phyloP scores from a whole-genome alignment of 2,888 invertebrate genomes.

The Polia nebulosa region DNA sequence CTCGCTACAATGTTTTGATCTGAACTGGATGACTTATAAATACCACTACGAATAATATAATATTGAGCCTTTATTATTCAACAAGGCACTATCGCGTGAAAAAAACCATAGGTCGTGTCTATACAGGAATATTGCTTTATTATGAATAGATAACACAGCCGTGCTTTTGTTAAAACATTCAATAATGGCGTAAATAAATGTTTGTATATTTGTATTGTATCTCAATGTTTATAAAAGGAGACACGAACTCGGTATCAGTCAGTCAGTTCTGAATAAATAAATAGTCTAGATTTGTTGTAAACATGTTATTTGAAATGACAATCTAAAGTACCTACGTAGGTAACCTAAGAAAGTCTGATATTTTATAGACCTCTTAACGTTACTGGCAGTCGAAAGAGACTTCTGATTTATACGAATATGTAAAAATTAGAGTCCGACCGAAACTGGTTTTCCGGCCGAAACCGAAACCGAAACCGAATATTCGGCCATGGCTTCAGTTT shows the following conservation, averaged over 20 bases:
- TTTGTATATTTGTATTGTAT: conserved; percentile 54
- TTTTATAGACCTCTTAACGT: conserved; percentile 12
- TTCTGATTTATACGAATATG: neutral
- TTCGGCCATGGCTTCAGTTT: too few species aligned
- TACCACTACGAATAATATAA: conserved; percentile 14
- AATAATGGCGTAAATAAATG: conserved; percentile 45
- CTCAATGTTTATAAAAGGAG: conserved; percentile 55
- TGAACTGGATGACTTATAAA: conserved; percentile 17
- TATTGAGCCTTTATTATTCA: conserved; percentile 35
- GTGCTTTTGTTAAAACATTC: conserved; percentile 62
- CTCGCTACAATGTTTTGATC: conserved; percentile 33
- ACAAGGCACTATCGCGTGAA: conserved; percentile 11
- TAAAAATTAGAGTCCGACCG: too few species aligned
- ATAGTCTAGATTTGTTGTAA: conserved; percentile 30
- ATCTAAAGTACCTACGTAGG: neutral
- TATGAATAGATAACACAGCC: conserved; percentile 57
- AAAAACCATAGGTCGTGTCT: conserved; percentile 34
- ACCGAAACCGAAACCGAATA: too few species aligned
- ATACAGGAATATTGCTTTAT: conserved; percentile 31
- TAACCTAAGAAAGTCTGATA: conserved; percentile 11
- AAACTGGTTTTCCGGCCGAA: too few species aligned
- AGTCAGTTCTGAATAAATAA: conserved; percentile 48
- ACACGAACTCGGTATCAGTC: conserved; percentile 51
- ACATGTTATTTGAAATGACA: conserved; percentile 30
- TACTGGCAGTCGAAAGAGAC: neutral